phyloP scores from a whole-genome alignment of 2,888 invertebrate species.

The Caenorhabditis sp. region DNA sequence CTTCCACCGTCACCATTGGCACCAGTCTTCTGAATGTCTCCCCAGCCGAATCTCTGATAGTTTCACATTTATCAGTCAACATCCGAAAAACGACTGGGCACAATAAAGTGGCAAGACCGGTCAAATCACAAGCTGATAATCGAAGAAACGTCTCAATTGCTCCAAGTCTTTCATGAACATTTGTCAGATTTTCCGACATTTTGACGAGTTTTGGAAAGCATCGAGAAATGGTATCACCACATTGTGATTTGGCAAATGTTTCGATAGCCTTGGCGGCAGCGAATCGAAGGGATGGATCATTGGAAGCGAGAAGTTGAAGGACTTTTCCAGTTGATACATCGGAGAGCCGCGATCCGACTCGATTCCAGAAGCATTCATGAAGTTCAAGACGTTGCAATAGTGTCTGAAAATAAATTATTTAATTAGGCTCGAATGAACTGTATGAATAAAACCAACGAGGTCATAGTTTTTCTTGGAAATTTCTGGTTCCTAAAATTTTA shows the following conservation, averaged over 20 bases:
- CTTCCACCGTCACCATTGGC: constrained; percentile 60
- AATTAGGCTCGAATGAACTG: not conserved
- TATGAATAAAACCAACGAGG: no score
- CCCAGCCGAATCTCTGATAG: constrained; percentile 62
- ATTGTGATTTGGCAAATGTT: constrained; percentile 44
- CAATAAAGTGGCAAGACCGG: constrained; percentile 55
- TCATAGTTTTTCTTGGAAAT: no score
- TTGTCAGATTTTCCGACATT: constrained; percentile 37
- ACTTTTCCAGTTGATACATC: constrained; percentile 32
- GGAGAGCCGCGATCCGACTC: constrained; percentile 52
- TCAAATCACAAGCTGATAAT: constrained; percentile 40
- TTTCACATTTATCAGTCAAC: constrained; percentile 56
- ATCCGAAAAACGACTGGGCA: constrained; percentile 62
- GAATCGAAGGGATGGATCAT: constrained; percentile 37
- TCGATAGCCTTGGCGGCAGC: constrained; percentile 55
- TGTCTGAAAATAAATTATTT: constrained; percentile 36
- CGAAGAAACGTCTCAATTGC: constrained; percentile 36
- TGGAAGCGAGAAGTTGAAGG: constrained; percentile 12
- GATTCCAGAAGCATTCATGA: constrained; percentile 50
- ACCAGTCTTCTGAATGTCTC: constrained; percentile 63
- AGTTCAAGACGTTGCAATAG: constrained; percentile 48
- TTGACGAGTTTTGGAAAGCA: constrained; percentile 30
- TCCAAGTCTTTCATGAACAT: constrained; percentile 36
- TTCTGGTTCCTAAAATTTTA: no score
- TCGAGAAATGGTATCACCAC: constrained; percentile 41